Evolutionary conservation across 1,140 invertebrate species (phyloP).

Genomic region (Calliphora vicina): DNA sequence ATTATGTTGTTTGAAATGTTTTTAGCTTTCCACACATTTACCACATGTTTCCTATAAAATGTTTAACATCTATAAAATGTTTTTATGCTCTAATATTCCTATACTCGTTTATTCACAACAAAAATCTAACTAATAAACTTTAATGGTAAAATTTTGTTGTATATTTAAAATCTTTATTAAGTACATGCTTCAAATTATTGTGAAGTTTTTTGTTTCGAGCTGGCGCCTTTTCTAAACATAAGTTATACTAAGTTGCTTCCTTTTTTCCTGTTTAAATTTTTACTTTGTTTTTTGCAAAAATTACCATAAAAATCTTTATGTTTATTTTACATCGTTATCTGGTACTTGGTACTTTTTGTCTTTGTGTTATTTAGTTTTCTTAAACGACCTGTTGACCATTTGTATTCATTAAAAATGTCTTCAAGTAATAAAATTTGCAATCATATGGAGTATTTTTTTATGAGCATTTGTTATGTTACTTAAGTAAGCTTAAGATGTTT

Average conservation of each 20-base stretch:
- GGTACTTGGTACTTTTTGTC: not conserved
- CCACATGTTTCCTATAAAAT: not conserved
- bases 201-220: not conserved
- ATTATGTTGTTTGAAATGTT: not conserved
- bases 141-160: not conserved
- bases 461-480: not conserved
- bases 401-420: constrained; percentile 32
- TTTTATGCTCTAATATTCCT: constrained; percentile 2
- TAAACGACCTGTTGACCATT: constrained; percentile 21
- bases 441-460: not conserved
- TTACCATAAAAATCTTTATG: not conserved
- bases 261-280: not conserved
- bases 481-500: not conserved
- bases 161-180: not conserved
- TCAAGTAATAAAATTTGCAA: not conserved
- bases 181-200: not conserved
- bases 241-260: constrained; percentile 12
- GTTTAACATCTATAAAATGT: not conserved
- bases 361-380: not conserved
- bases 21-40: not conserved
- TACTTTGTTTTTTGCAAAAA: not conserved
- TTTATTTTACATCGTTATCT: not conserved
- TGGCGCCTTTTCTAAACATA: constrained; percentile 22
- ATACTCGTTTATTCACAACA: too few species aligned
- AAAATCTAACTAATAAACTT: not conserved